Evolutionary conservation across 2,888 invertebrate genomes (phyloP).

Genomic region (Barypeithes pellucidus): DNA sequence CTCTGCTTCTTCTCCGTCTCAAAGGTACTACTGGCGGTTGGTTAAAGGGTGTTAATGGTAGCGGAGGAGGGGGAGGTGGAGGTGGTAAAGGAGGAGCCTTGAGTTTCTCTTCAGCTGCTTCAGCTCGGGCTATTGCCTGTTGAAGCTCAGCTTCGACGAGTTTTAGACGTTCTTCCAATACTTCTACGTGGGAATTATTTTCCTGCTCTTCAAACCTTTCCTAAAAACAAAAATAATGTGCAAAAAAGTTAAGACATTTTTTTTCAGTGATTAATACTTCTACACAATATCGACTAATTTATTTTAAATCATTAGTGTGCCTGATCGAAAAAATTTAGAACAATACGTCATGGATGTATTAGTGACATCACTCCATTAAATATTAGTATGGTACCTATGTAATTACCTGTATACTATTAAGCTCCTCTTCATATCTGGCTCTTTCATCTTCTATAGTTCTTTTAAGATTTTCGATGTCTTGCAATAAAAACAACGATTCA

Average conservation of each 20-base stretch:
- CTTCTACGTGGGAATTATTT: conserved; percentile 78
- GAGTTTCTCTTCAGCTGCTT: conserved; percentile 72
- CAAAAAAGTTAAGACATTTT: no score
- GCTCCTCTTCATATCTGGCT: conserved; percentile 73
- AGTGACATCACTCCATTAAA: no score
- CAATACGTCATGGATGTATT: no score
- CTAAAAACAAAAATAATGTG: conserved; percentile 59
- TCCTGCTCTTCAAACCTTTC: conserved; percentile 79
- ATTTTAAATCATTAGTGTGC: no score
- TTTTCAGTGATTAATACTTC: no score
- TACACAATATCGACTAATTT: no score
- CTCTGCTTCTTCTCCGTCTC: conserved; percentile 70
- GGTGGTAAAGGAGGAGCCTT: conserved; percentile 70
- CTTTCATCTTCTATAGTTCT: conserved; percentile 77
- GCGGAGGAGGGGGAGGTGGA: conserved; percentile 58
- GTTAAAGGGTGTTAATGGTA: conserved; percentile 49
- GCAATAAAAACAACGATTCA: conserved; percentile 73
- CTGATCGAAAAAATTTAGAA: no score
- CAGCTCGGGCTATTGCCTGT: conserved; percentile 76
- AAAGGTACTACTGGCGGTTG: conserved; percentile 74
- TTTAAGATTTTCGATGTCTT: conserved; percentile 78
- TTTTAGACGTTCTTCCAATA: conserved; percentile 81
- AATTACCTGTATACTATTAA: conserved; percentile 76
- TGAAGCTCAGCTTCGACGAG: conserved; percentile 80
- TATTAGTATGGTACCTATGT: no score